Base-by-base conservation (phyloP, 2,113 vertebrate species). In the Sinosuthora webbiana region DNA sequence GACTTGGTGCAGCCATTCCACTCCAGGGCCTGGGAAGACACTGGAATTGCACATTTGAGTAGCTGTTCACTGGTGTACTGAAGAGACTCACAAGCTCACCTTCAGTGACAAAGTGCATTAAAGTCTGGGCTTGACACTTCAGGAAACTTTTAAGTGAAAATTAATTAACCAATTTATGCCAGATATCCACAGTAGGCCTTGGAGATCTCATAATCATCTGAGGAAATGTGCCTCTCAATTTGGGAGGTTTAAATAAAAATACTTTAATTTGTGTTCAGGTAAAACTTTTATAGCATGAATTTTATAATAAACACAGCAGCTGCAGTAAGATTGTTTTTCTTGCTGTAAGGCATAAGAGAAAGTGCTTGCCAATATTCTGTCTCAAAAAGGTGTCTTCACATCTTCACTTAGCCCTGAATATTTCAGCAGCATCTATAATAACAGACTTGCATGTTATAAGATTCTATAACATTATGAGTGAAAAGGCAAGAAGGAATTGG, bases 341-440 rank as follows among this genome's bases (percentile, higher is more conserved):
- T 95, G 93, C 97, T 97, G 80, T 96, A 94, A 98, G 97, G 97
- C 98, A 97, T 95, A 91, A 79, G 95, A 68, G 79, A 96, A 93
- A 97, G 92, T 96, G 95, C 97, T 97, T 98, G 97, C 94, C 97
- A 98, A 96, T 97, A 97, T 98, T 98, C 95, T 97, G 95, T 97
- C 95, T 98, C 95, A 91, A 91, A 98, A 98, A 98, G 98, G 98
- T 98, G 98, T 98, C 94, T 98, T 98, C 84, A 45, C 98, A 94
- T 98, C 97, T 98, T 96, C 94, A 97, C 96, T 98, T 98, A 98
- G 85, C 97, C 97, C 97, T 98, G 98, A 98, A 98, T 98, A 98
- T 98, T 98, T 98, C 98, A 98, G 91, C 97, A 97, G 97, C 96
- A 95, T 97, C 94, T 98, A 93, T 97, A 97, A 97, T 96, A 97